Percentiles rank a stretch among this genome's conserved stretches.
Evolutionary conservation across 2,797 vertebrate genomes (phyloP).

Genomic region (Lagothrix lagotricha): DNA sequence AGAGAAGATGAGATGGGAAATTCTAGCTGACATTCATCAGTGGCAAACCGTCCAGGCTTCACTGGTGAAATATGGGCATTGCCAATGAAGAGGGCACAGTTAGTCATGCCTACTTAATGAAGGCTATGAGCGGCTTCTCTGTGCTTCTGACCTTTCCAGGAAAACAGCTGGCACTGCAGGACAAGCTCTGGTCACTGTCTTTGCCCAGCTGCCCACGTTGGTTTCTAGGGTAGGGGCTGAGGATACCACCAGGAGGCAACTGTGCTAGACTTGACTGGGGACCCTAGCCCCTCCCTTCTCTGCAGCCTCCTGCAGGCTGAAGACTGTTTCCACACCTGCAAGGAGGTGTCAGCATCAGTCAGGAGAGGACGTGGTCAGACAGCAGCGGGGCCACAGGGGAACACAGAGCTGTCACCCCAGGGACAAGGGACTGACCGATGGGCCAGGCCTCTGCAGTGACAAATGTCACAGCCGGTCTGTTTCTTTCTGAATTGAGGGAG

Average conservation of each 20-base stretch:
- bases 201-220: rapidly evolving
- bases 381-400: not conserved
- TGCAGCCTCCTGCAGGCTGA: not conserved
- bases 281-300: too few relatives aligned
- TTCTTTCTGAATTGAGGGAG: not conserved
- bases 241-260: not conserved
- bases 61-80: not conserved
- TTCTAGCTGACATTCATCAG: not conserved
- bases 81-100: too few relatives aligned
- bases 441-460: not conserved
- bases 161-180: not conserved
- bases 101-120: rapidly evolving
- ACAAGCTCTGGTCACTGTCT: not conserved
- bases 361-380: not conserved
- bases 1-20: not conserved
- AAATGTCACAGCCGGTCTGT: not conserved
- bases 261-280: not conserved
- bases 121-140: not conserved
- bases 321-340: not conserved
- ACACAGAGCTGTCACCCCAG: too few relatives aligned
- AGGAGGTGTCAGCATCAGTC: rapidly evolving
- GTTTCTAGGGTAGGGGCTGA: too few relatives aligned
- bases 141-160: not conserved
- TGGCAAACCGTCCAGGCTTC: rapidly evolving
- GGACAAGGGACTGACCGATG: not conserved